Evolutionary conservation across 2,888 invertebrate genomes (phyloP), one percentile per base, ranked within the genome.

Genomic region (Yponomeuta malinellus): DNA sequence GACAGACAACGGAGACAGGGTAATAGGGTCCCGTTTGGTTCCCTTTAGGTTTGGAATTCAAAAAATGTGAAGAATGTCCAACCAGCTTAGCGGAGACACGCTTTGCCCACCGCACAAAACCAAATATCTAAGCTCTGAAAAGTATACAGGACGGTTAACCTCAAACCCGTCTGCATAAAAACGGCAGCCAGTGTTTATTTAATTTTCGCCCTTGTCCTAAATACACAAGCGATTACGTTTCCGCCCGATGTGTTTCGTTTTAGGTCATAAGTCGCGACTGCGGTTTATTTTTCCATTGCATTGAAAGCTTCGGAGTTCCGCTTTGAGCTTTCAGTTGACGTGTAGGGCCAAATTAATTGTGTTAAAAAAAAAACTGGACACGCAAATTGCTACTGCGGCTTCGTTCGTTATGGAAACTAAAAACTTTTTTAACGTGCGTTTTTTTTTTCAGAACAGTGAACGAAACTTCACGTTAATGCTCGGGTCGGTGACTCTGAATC

Each of bases 121-220:
- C 12, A 4, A 59, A 15, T 15, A 2, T 15, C 52, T 59, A 59
- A 59, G 12, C 52, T 59, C 5, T 15, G 15, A 2, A 59, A 59
- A 15, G 52, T 15, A 59, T 59, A 12, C 52, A 59, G 15, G 52
- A 59, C 15, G 52, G 52, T 43, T 6, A 43, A 43, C 43, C 43
- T 43, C 43, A 43, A 8, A 43, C 43, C 43, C 43, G 1, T 43
- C 43, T 43, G 43, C 43, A 43, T 8, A 9, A 43, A 43, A 43
- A 43, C 0, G 15, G 52, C 15, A 4, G 52, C 52, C 15, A 59
- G 4, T 59, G 52, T 59, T 59, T 12, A 59, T 59, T 59, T 59
- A 4, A 59, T 75, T 71, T 33, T 71, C 23, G 15, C 23, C n/a
- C 37, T n/a, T 43, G 23, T 48, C 59, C 67, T 8, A 71, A 70